phyloP scores from a whole-genome alignment of 2,113 vertebrate genomes.

The Rhinogobius similis region DNA sequence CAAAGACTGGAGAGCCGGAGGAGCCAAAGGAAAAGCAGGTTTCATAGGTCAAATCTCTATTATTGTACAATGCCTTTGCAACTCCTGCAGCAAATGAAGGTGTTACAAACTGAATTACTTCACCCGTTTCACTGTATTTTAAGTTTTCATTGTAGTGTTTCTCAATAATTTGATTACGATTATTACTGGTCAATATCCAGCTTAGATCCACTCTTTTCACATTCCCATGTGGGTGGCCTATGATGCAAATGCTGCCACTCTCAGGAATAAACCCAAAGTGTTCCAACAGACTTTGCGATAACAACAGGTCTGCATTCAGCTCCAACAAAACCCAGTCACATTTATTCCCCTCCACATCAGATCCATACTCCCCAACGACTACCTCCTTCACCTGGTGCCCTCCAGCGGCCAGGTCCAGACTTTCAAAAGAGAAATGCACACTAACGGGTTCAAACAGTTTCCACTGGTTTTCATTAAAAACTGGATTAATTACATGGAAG shows the following conservation, averaged over 20 bases:
- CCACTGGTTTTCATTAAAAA: rapidly evolving
- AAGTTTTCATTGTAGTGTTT: background rate
- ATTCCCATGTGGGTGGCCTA: conserved; percentile 53
- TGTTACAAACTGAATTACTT: background rate
- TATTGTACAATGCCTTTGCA: rapidly evolving
- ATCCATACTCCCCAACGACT: background rate
- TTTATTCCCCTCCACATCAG: rapidly evolving
- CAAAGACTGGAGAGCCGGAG: conserved; percentile 56
- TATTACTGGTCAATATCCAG: conserved; percentile 27
- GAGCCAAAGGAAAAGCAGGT: conserved; percentile 20
- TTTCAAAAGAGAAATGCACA: conserved; percentile 44
- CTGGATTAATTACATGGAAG: conserved; percentile 13
- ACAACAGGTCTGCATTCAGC: background rate
- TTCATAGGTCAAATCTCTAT: background rate
- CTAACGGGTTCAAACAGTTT: background rate
- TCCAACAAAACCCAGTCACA: conserved; percentile 53
- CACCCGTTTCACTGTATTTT: background rate
- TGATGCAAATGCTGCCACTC: conserved; percentile 48
- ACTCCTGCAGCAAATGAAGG: rapidly evolving
- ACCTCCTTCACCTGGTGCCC: conserved; percentile 23
- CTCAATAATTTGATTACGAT: background rate
- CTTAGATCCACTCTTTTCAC: conserved; percentile 57
- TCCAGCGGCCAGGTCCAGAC: rapidly evolving
- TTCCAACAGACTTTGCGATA: conserved; percentile 13
- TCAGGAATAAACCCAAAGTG: background rate